Evolutionary conservation across 2,797 vertebrate species (phyloP).

Genomic region (Rhyacichthys aspro): DNA sequence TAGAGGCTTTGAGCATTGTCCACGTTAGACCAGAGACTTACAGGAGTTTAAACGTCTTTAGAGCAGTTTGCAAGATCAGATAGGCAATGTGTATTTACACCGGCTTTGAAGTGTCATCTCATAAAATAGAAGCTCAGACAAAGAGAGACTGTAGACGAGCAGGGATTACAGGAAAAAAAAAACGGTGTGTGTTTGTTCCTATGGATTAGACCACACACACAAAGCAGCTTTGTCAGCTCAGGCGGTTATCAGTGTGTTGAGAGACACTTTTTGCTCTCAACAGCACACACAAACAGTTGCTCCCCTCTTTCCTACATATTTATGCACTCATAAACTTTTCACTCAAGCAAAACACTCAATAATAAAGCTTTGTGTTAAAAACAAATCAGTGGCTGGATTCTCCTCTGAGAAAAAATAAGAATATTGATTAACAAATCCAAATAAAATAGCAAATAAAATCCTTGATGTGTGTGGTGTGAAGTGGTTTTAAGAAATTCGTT

Average conservation of each 20-base stretch:
- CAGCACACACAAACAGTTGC: constrained; percentile 42
- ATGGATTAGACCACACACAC: constrained; percentile 71
- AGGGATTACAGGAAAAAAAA: constrained; percentile 69
- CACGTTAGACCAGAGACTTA: constrained; percentile 57
- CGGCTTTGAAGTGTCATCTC: constrained; percentile 76
- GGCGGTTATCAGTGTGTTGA: constrained; percentile 67
- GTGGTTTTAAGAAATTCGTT: too few species aligned
- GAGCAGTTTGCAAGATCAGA: constrained; percentile 67
- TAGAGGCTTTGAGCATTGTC: constrained; percentile 62
- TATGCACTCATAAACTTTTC: constrained; percentile 40
- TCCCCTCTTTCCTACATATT: constrained; percentile 36
- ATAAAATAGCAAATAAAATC: constrained; percentile 40
- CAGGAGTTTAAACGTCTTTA: constrained; percentile 69
- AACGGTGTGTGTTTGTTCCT: constrained; percentile 71
- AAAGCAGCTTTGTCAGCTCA: constrained; percentile 73
- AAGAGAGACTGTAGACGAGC: constrained; percentile 64
- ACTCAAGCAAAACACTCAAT: constrained; percentile 53
- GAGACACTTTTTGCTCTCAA: constrained; percentile 67
- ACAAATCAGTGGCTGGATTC: constrained; percentile 71
- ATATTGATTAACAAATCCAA: constrained; percentile 60
- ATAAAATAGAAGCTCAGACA: constrained; percentile 73
- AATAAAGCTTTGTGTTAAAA: constrained; percentile 70
- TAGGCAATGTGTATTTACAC: constrained; percentile 72
- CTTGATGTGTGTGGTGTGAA: too few species aligned
- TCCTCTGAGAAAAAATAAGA: constrained; percentile 53